These are phyloP conservation scores for Drosophila saltans DNA, from an alignment of 1,140 invertebrate species.

Conservation along the genomic window DNA sequence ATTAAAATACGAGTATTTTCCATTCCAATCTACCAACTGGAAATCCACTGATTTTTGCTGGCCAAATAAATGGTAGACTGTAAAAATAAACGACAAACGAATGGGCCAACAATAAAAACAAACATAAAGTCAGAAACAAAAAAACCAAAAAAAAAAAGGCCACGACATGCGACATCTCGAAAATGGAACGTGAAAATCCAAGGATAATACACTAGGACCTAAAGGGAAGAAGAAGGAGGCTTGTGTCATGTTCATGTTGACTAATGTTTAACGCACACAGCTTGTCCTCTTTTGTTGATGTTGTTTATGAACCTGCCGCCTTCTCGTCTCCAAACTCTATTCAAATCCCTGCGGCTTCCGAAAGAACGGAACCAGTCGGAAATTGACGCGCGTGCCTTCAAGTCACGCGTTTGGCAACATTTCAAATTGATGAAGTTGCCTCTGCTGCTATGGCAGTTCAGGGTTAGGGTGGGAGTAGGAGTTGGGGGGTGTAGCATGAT, in stretches of 20 bases:
- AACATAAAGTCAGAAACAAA: conserved; percentile 37
- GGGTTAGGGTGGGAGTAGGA: not conserved
- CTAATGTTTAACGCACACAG: conserved; percentile 74
- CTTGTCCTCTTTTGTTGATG: conserved; percentile 71
- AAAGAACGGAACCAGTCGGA: conserved; percentile 34
- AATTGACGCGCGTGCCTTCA: conserved; percentile 73
- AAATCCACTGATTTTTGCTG: conserved; percentile 54
- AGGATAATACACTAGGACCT: conserved; percentile 14
- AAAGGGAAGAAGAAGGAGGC: conserved; percentile 10
- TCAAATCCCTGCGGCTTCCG: conserved; percentile 69
- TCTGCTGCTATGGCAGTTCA: not conserved
- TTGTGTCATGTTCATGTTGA: conserved; percentile 71
- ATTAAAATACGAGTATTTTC: conserved; percentile 64
- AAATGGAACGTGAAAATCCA: conserved; percentile 13
- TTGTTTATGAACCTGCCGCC: conserved; percentile 75
- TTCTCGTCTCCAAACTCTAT: conserved; percentile 27
- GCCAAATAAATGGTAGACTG: conserved; percentile 71
- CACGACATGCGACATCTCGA: conserved; percentile 58
- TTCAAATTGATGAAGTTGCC: conserved; percentile 82
- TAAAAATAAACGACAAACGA: conserved; percentile 81
- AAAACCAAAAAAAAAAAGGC: conserved; percentile 40
- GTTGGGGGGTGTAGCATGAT: not conserved
- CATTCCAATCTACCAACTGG: conserved; percentile 35
- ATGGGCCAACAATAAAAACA: conserved; percentile 70
- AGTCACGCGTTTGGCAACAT: conserved; percentile 62